Conservation (phyloP, 2,888 invertebrate species). For the Baccha elongata region DNA sequence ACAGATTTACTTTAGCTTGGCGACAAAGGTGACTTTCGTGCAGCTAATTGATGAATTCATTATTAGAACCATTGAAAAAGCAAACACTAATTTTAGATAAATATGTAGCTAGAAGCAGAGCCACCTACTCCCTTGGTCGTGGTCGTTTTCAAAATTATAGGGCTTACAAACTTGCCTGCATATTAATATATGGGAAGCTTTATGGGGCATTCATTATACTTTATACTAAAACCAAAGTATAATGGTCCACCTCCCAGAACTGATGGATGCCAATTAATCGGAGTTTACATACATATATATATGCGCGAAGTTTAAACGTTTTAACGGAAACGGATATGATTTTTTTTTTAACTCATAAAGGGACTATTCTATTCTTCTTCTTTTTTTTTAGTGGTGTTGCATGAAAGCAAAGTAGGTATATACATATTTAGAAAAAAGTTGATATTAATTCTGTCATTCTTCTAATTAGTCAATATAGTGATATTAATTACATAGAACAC, state of each 20-base stretch:
- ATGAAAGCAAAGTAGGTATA: too few species aligned
- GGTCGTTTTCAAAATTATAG: constrained; percentile 51
- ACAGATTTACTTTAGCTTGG: constrained; percentile 32
- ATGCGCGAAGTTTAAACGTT: constrained; percentile 36
- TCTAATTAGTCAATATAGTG: constrained; percentile 65
- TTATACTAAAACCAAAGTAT: constrained; percentile 8
- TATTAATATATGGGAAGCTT: constrained; percentile 39
- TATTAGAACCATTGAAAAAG: constrained; percentile 64
- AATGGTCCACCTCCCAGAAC: constrained; percentile 69
- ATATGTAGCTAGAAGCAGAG: constrained; percentile 13
- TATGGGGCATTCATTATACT: constrained; percentile 22
- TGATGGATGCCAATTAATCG: constrained; percentile 70
- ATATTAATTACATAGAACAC: constrained; percentile 69
- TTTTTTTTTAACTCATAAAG: constrained; percentile 61
- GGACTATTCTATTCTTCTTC: constrained; percentile 11
- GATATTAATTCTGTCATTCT: constrained; percentile 56
- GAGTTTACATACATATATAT: constrained; percentile 59
- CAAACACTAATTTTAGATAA: constrained; percentile 63
- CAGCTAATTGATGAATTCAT: constrained; percentile 75
- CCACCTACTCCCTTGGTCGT: constrained; percentile 15
- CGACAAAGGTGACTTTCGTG: constrained; percentile 73
- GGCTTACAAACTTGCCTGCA: constrained; percentile 13
- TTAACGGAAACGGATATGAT: constrained; percentile 75
- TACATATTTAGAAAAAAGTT: too few species aligned
- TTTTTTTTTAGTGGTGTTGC: not conserved